Evolutionary conservation across 2,797 vertebrate species (phyloP), one percentile per base, ranked within the genome.

Genomic region (Scolopax rusticola): DNA sequence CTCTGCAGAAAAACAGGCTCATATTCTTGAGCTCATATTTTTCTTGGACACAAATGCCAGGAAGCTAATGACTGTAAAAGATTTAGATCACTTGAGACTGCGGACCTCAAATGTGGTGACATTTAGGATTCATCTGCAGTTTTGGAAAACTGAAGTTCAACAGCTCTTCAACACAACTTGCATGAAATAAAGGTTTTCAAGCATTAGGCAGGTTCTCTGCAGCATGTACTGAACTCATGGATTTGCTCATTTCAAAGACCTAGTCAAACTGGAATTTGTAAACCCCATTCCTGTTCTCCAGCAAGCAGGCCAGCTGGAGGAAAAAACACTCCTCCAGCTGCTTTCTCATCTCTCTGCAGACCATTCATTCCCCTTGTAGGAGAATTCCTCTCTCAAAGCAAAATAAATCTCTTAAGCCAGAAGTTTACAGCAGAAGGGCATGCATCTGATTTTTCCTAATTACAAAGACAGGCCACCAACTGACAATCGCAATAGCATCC

Each of bases 401-500:
- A 91, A 89, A 71, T 21, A 60, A 85, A 60, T 7, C 48, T 40
- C 48, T 45, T n/a, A 74, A 74, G 17, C 7, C 68, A 71, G 57
- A 74, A 84, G 21, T 21, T 53, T 7, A 47, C 11, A 56, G 16
- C 2, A 63, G 27, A 91, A 87, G 17, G 25, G 7, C 8, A 69
- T 25, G 9, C 9, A 64, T 60, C 17, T 45, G 28, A 24, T 53
- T 54, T 71, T 36, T 93, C 45, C 32, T 41, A 12, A 81, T 57
- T 41, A 53, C n/a, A 60, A 53, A 69, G 19, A 32, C 23, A 71
- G 38, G 36, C 17, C 57, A 67, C 56, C 51, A 40, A 30, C 17
- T 27, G 6, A 40, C 47, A 59, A 24, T 5, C 1, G 0, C 33
- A 21, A 53, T 3, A 80, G 17, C 7, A 11, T 14, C 40, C 57